Conservation (phyloP, 2,888 invertebrate species). For the Pseudococcus jackbeardsleyi region DNA sequence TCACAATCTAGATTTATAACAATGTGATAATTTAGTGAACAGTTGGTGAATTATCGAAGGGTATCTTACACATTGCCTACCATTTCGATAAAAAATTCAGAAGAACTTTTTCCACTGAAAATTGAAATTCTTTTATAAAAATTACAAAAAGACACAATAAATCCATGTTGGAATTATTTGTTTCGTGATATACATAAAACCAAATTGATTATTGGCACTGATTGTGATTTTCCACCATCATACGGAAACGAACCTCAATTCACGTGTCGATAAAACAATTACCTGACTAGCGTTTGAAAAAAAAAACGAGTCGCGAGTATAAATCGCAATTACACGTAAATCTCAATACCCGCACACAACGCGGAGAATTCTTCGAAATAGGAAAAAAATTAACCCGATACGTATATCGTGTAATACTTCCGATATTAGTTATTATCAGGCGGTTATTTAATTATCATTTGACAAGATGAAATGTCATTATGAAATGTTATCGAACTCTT, state of each 20-base stretch:
- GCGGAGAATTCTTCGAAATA: constrained; percentile 22
- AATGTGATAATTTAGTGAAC: too few relatives aligned
- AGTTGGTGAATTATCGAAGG: too few relatives aligned
- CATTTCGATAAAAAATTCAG: too few relatives aligned
- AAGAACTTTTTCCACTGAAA: too few relatives aligned
- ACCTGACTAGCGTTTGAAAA: constrained; percentile 23
- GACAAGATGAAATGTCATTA: constrained; percentile 59
- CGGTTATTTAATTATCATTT: constrained; percentile 62
- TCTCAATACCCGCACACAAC: background rate
- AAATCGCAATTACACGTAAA: background rate
- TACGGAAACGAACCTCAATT: background rate
- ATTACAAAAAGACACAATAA: too few relatives aligned
- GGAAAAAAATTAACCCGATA: constrained; percentile 39
- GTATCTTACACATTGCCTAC: too few relatives aligned
- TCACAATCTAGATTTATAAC: too few relatives aligned
- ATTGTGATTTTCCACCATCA: too few relatives aligned
- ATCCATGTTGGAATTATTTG: too few relatives aligned
- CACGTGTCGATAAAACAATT: constrained; percentile 23
- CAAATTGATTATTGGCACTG: too few relatives aligned
- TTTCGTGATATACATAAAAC: too few relatives aligned
- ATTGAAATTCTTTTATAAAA: too few relatives aligned
- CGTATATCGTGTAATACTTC: constrained; percentile 11
- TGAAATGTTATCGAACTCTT: constrained; percentile 64
- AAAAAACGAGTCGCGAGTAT: constrained; percentile 21
- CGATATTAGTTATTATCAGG: constrained; percentile 57